Base-by-base conservation (phyloP, 2,888 invertebrate species). In the Kuschelorhynchus macadamiae region DNA sequence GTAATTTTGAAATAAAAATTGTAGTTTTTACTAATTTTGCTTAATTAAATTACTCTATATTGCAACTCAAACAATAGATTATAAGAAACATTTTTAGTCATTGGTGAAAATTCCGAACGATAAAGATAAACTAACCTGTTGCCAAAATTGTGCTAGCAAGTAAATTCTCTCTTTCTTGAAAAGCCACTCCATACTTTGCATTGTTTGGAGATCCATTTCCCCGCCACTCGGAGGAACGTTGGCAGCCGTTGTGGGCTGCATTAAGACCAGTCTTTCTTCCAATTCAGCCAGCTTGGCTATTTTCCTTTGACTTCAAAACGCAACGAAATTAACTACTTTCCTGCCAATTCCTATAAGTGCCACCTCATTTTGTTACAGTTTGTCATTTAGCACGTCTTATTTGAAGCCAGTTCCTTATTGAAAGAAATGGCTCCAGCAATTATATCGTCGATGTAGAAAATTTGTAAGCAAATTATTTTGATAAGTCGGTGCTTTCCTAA, bases 131-230 rank as follows among this genome's bases (percentile, higher is more conserved):
- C 90, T 90, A 88, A 95, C 95, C 94, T 95, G 95, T 93, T 95
- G 95, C 95, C 95, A 95, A 88, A 95, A 95, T 87, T 95, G 95
- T 84, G 94, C 94, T 84, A 95, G 90, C 84, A 95, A 89, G 88
- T 94, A 95, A 87, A 95, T 94, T 87, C 93, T 89, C 88, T 95
- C 95, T 88, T 95, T 95, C 90, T 95, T 95, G 89, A 95, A 95
- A 85, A 95, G 91, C 95, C 95, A 95, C 89, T 95, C 95, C 95
- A 95, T 94, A 84, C 94, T 94, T 89, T 94, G 94, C 91, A 94
- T 93, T 86, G 94, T 91, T 90, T 93, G 93, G 87, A 94, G 91
- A 90, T 95, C 94, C 90, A 94, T 93, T 88, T 92, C 92, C 89
- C 89, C 86, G 81, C 88, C 92, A 89, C 85, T 89, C 87, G 81